Evolutionary conservation across 2,797 vertebrate genomes (phyloP), one percentile per base, ranked within the genome.

Genomic region (Champsocephalus esox): DNA sequence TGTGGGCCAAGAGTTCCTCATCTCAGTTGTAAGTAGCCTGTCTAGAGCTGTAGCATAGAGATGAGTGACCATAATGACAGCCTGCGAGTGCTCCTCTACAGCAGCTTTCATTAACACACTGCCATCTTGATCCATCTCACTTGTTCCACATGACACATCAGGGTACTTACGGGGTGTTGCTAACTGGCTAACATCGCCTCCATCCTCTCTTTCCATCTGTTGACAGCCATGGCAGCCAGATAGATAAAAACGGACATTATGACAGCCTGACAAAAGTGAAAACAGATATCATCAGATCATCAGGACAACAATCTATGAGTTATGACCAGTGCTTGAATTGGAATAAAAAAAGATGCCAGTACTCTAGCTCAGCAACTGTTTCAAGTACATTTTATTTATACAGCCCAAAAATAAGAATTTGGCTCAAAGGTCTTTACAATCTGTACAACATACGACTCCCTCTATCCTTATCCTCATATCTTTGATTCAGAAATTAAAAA

Each of bases 41-140:
- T 78, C 75, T 76, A 0, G 55, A 73, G 68, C 68, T 66, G 62
- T 16, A 51, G 72, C 44, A 32, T 66, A 48, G 78, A 84, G 83
- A 81, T 85, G 79, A 85, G 81, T 88, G 83, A 86, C 84, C 79
- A 3, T 82, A 81, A 87, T 84, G 81, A 75, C 80, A 80, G 76
- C 51, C 76, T 60, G 67, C 17, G 51, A 83, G 77, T 68, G 67
- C 67, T 77, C 56, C 81, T 89, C 71, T 21, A 57, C 80, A 56
- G 62, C 76, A 6, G 83, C 73, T 84, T 87, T 86, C 73, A 86
- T 86, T 86, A 85, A 67, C 80, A 71, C 43, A 13, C 77, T 72
- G 69, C 76, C 81, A 78, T 87, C 85, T 87, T 71, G 55, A 87
- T 91, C 81, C 71, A 68, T 84, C 78, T 73, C 55, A 12, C 68